These are phyloP conservation scores for Metopia argyrocephala DNA, from an alignment of 2,888 invertebrate species.

Conservation along the genomic window DNA sequence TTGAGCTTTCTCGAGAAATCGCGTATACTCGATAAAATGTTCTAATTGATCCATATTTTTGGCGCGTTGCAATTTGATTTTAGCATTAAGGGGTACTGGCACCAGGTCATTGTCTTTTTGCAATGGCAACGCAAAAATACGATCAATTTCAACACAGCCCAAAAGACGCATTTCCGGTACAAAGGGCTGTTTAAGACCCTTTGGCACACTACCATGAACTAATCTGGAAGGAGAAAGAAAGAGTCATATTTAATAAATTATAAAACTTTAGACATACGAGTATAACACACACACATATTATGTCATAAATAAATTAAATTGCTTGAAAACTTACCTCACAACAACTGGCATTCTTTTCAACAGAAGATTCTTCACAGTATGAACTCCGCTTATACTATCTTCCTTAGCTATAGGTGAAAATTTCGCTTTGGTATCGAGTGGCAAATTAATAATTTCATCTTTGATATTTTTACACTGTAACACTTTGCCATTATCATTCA, in stretches of 20 bases:
- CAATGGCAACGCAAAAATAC: conserved; percentile 88
- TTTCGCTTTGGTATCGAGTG: conserved; percentile 92
- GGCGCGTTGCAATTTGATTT: conserved; percentile 89
- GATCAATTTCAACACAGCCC: conserved; percentile 91
- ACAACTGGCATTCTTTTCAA: conserved; percentile 94
- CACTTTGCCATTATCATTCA: conserved; percentile 87
- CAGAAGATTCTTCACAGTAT: conserved; percentile 92
- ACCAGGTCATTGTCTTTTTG: conserved; percentile 90
- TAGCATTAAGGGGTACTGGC: conserved; percentile 91
- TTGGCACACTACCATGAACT: conserved; percentile 93
- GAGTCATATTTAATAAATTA: not conserved
- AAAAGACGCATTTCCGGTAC: conserved; percentile 90
- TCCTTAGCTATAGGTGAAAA: conserved; percentile 95
- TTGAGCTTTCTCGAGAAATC: conserved; percentile 88
- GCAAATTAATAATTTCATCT: conserved; percentile 90
- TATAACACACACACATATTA: not conserved
- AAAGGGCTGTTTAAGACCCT: conserved; percentile 90
- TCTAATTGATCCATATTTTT: conserved; percentile 90
- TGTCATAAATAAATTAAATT: too few relatives aligned
- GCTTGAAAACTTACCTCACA: conserved; percentile 82
- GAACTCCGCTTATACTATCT: conserved; percentile 96
- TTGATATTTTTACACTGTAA: conserved; percentile 91
- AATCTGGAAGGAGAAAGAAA: conserved; percentile 78
- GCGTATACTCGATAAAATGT: conserved; percentile 86
- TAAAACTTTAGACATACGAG: not conserved